Base-by-base conservation (phyloP, 2,888 invertebrate genomes). In the Uloborus plumipes region DNA sequence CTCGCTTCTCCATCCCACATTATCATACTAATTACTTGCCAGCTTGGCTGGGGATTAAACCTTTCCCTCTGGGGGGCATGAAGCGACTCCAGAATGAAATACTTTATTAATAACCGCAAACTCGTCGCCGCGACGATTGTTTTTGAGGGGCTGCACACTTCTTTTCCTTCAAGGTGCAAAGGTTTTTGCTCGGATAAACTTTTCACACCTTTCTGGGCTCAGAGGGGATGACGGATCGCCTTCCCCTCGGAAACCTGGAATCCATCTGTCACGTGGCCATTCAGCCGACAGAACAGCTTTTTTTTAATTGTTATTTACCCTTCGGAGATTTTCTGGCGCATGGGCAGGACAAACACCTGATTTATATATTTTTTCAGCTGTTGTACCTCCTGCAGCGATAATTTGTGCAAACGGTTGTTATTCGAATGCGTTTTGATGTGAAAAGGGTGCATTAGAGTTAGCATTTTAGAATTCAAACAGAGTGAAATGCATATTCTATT, bases 11-110 rank as follows among this genome's bases (percentile, higher is more conserved):
- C 50, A 49, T 64, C 55, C 59, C 80, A 39, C 80, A 81, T 81
- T 81, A 81, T 74, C 80, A 81, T 81, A 81, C 80, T 81, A 81
- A 81, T 81, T 81, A 81, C 74, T 81, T 73, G 74, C 74, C 80
- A 65, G 80, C 80, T 81, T 81, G 80, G 61, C 58, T 65, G 16
- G 80, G 74, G 80, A 81, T 70, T 81, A 74, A 65, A 58, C 9
- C 39, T 39, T 39, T 39, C 39, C 64, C 69, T 74, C 69, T 70
- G 58, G n/a, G 70, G 74, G 78, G 18, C 22, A 71, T 31, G 58
- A 70, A 71, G 78, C 39, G 55, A 64, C 70, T 58, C 20, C 31
- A 65, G 65, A 78, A 78, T 78, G 71, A 81, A 81, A 70, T 81
- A 81, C 70, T 81, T 81, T 81, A 81, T 81, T 81, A 81, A 81